These are phyloP conservation scores for Mus spicilegus DNA, from an alignment of 2,113 vertebrate species.

Conservation along the genomic window DNA sequence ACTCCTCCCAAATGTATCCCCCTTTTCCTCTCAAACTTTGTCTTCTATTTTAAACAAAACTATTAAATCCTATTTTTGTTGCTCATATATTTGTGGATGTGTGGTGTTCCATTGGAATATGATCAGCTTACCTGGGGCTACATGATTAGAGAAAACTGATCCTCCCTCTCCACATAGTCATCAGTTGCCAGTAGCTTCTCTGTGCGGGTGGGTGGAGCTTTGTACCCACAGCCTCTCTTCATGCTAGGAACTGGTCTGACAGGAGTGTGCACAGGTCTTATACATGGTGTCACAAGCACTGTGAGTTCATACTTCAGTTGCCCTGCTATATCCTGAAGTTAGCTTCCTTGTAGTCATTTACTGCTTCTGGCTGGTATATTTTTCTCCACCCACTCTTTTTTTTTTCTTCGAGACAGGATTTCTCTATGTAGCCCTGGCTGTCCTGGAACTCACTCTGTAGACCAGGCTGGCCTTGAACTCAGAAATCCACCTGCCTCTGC, in stretches of 20 bases:
- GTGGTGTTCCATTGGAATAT: not conserved
- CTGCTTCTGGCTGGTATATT: not conserved
- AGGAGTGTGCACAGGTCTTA: not conserved
- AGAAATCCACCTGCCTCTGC: too few relatives aligned
- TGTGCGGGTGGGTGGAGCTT: not conserved
- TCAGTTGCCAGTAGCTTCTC: not conserved
- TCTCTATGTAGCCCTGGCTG: too few relatives aligned
- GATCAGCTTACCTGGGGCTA: not conserved
- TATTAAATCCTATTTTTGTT: not conserved
- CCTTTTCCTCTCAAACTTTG: not conserved
- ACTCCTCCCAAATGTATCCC: not conserved
- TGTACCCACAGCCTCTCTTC: not conserved
- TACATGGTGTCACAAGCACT: not conserved
- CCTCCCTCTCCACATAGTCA: not conserved
- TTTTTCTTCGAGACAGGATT: too few relatives aligned
- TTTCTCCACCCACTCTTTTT: not conserved
- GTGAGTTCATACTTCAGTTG: not conserved
- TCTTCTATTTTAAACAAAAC: not conserved
- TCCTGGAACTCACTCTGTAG: too few relatives aligned
- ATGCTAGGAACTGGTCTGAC: not conserved
- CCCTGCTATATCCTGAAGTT: not conserved
- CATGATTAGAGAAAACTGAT: not conserved
- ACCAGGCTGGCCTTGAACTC: too few relatives aligned
- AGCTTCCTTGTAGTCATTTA: not conserved
- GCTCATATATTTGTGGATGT: not conserved